A percentile compares a stretch with the other conserved stretches of the same genome.
These are phyloP conservation scores for Pteria penguin DNA, from an alignment of 2,888 invertebrate genomes.

Conservation along the genomic window DNA sequence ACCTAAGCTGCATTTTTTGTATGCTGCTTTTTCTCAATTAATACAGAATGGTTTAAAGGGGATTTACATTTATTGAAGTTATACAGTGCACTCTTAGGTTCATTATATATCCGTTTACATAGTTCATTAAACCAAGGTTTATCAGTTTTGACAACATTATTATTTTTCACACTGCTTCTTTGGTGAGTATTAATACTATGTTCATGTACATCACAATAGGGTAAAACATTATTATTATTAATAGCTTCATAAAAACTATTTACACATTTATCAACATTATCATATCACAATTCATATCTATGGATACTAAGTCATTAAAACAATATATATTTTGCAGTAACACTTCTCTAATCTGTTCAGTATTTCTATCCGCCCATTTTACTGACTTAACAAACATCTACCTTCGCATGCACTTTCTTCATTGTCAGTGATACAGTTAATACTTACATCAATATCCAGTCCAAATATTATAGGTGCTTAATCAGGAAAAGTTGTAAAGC, in stretches of 20 bases:
- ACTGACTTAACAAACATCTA: neutral
- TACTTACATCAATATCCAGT: neutral
- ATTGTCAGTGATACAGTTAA: neutral
- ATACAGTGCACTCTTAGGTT: neutral
- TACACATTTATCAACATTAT: neutral
- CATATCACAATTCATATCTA: neutral
- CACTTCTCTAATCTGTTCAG: neutral
- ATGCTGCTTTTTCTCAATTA: too few species aligned
- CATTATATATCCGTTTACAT: neutral
- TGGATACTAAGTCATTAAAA: neutral
- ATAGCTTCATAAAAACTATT: neutral
- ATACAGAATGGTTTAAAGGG: neutral
- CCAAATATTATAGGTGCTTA: too few species aligned
- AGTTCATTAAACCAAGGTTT: neutral
- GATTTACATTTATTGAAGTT: neutral
- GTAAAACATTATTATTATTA: neutral
- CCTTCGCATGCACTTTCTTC: neutral
- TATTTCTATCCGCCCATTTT: neutral
- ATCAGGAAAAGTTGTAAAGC: neutral
- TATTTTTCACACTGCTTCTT: neutral
- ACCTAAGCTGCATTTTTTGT: too few species aligned
- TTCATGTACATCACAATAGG: slow-evolving; percentile 4
- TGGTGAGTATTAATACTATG: neutral
- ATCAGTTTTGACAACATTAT: neutral
- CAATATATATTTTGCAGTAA: neutral